Conservation (phyloP, 2,888 invertebrate genomes). For the Drosophila longiperda region DNA sequence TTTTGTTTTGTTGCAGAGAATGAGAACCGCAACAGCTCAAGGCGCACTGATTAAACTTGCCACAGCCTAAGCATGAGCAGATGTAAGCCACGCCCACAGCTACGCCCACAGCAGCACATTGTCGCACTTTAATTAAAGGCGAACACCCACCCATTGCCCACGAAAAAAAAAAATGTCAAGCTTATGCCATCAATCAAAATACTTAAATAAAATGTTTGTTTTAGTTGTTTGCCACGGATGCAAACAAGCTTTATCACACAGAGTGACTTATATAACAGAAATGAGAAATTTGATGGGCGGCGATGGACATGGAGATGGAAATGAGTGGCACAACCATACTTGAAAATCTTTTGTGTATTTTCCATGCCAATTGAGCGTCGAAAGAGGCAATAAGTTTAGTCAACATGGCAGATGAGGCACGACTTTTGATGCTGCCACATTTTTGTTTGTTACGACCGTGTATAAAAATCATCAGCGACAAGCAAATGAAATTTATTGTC, state of each 20-base stretch:
- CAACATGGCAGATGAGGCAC: slow-evolving; percentile 56
- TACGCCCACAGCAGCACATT: slow-evolving; percentile 6
- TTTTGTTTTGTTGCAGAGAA: slow-evolving; percentile 24
- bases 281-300: background rate
- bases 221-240: slow-evolving; percentile 56
- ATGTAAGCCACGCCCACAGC: slow-evolving; percentile 27
- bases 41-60: slow-evolving; percentile 55
- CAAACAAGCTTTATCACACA: slow-evolving; percentile 37
- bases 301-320: background rate
- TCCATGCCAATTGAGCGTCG: slow-evolving; percentile 47
- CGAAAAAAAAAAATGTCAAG: slow-evolving; percentile 58
- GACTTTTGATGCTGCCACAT: slow-evolving; percentile 23
- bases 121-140: slow-evolving; percentile 69
- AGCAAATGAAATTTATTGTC: slow-evolving; percentile 73
- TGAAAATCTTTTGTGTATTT: slow-evolving; percentile 60
- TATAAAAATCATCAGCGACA: slow-evolving; percentile 36
- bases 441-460: slow-evolving; percentile 8
- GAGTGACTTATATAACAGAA: background rate
- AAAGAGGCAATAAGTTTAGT: slow-evolving; percentile 50
- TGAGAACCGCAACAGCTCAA: slow-evolving; percentile 37
- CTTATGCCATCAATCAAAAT: slow-evolving; percentile 79
- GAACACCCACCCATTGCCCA: slow-evolving; percentile 46
- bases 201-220: slow-evolving; percentile 78
- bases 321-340: slow-evolving; percentile 27
- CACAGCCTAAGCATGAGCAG: slow-evolving; percentile 50